Conservation (phyloP, 2,888 invertebrate genomes). For the Noctua pronuba region DNA sequence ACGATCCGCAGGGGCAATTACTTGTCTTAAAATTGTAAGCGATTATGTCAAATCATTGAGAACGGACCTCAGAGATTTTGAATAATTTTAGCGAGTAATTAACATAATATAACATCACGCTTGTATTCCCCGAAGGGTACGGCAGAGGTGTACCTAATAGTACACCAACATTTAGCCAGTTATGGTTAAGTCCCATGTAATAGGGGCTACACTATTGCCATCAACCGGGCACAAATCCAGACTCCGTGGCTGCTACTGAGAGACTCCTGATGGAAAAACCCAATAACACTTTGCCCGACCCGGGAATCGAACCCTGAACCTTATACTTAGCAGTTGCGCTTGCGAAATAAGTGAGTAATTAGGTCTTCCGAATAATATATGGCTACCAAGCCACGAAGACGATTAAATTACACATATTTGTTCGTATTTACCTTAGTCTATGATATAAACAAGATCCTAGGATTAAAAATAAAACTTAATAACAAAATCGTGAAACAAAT, state of each 20-base stretch:
- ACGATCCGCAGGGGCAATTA: background rate
- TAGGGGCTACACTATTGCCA: too few species aligned
- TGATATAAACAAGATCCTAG: background rate
- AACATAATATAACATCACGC: background rate
- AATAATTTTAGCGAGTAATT: background rate
- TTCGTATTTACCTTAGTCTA: background rate
- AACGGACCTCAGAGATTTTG: background rate
- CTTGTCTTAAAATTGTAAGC: background rate
- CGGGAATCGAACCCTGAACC: too few species aligned
- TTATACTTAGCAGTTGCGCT: too few species aligned
- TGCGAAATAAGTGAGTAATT: too few species aligned
- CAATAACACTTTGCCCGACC: too few species aligned
- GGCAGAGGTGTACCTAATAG: too few species aligned
- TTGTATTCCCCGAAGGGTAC: too few species aligned
- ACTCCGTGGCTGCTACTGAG: too few species aligned
- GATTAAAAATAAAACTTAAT: conserved; percentile 10
- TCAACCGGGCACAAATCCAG: too few species aligned
- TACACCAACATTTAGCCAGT: too few species aligned
- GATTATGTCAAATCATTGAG: background rate
- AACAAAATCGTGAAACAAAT: conserved; percentile 28
- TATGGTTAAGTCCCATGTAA: too few species aligned
- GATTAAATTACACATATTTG: background rate
- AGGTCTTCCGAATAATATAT: background rate
- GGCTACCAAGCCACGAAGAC: background rate
- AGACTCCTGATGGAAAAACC: too few species aligned